A percentile compares a stretch with the other conserved stretches of the same genome.
Conservation (phyloP, 23 tunicate genomes). For the Oikopleura vanhoeffeni region DNA sequence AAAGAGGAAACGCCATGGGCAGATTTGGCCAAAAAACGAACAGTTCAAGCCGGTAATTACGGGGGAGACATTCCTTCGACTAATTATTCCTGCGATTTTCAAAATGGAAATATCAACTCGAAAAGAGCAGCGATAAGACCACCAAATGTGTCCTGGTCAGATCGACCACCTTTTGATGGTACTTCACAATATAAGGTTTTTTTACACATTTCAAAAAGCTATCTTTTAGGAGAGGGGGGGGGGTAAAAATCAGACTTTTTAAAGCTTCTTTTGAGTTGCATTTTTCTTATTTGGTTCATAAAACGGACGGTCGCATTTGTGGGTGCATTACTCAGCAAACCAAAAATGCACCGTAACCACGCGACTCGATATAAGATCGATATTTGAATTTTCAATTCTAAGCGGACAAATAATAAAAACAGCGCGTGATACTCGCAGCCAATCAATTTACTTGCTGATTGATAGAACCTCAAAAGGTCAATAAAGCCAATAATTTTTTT, state of each 20-base stretch:
- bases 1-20: background rate
- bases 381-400: too few relatives aligned
- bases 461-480: too few relatives aligned
- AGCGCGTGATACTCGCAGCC: too few relatives aligned
- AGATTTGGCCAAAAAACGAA: background rate
- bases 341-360: too few relatives aligned
- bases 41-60: background rate
- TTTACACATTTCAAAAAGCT: background rate
- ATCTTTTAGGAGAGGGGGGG: background rate
- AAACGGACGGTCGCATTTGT: background rate
- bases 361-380: too few relatives aligned
- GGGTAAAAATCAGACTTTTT: background rate
- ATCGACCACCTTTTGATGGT: background rate
- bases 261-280: too few relatives aligned
- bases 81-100: background rate
- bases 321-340: too few relatives aligned
- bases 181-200: background rate
- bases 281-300: background rate
- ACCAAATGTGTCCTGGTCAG: background rate
- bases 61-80: background rate
- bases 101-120: background rate
- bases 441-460: too few relatives aligned
- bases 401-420: too few relatives aligned
- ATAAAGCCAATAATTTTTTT: too few relatives aligned
- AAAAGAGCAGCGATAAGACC: background rate